Percentiles rank a stretch among this genome's conserved stretches.
Evolutionary conservation across 37 sponge, comb jelly and placozoan species (phyloP).

Genomic region (Haliclona indistincta): DNA sequence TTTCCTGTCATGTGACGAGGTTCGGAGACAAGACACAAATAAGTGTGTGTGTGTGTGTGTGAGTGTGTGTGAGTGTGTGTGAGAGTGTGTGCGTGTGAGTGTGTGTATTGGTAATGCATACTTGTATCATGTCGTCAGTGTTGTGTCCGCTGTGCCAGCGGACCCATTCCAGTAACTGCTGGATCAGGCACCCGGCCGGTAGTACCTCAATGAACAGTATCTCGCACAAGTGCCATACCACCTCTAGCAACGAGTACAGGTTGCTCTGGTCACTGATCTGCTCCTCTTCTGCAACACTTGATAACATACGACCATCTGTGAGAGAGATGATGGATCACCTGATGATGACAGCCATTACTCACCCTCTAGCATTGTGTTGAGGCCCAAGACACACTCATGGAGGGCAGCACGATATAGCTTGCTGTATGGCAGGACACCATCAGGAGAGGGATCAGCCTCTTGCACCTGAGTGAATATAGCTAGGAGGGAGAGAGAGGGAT

Average conservation of each 20-base stretch:
- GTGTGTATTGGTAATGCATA: neutral
- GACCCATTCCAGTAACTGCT: slow-evolving; percentile 83
- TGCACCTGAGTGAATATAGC: neutral
- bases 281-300: neutral
- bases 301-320: neutral
- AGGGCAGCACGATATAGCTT: slow-evolving; percentile 45
- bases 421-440: slow-evolving; percentile 38
- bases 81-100: neutral
- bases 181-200: slow-evolving; percentile 67
- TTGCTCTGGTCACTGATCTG: slow-evolving; percentile 3
- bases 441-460: no score
- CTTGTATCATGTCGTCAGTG: slow-evolving; percentile 15
- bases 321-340: neutral
- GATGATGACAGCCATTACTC: neutral
- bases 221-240: slow-evolving; percentile 83
- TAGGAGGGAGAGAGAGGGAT: neutral
- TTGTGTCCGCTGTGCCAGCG: slow-evolving; percentile 10
- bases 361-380: neutral
- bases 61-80: neutral
- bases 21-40: no score
- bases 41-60: no score
- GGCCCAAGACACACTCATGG: slow-evolving; percentile 50
- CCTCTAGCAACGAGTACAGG: slow-evolving; percentile 59
- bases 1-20: no score
- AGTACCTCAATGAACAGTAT: slow-evolving; percentile 68